Evolutionary conservation across 2,888 invertebrate genomes (phyloP).

Genomic region (Tuberolachnus salignus): DNA sequence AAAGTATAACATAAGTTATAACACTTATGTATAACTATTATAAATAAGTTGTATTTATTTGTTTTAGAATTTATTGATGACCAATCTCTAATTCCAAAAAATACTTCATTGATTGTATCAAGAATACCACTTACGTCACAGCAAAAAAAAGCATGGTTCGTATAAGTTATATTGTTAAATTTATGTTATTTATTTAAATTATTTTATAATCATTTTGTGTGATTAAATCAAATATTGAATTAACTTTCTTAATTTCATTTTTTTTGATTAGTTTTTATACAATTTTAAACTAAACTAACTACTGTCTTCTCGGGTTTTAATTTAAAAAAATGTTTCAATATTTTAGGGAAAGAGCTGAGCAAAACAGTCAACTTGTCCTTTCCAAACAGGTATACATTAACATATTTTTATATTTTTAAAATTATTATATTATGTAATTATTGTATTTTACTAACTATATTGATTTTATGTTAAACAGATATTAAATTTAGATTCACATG

Average conservation of each 20-base stretch:
- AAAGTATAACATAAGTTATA: no score
- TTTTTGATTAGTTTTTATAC: no score
- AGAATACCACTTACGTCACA: constrained; percentile 85
- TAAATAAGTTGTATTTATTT: constrained; percentile 4
- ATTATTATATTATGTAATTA: not conserved
- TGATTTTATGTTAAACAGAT: constrained; percentile 33
- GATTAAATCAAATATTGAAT: no score
- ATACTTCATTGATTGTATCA: constrained; percentile 93
- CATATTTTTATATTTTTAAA: not conserved
- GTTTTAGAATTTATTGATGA: constrained; percentile 87
- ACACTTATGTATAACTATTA: no score
- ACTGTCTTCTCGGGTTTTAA: not conserved
- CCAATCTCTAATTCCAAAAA: constrained; percentile 90
- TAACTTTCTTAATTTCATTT: no score
- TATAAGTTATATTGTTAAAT: not conserved
- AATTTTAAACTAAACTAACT: no score
- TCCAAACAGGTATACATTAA: constrained; percentile 31
- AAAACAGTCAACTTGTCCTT: constrained; percentile 58
- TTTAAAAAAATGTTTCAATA: no score
- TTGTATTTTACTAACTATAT: constrained; percentile 9
- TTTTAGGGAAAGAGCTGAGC: constrained; percentile 61
- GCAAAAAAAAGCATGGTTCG: constrained; percentile 71
- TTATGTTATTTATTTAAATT: no score
- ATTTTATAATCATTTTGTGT: no score
- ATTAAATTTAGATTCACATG: constrained; percentile 51